Evolutionary conservation across 2,797 vertebrate species (phyloP), one percentile per base, ranked within the genome.

Genomic region (Ptychadena robeensis): DNA sequence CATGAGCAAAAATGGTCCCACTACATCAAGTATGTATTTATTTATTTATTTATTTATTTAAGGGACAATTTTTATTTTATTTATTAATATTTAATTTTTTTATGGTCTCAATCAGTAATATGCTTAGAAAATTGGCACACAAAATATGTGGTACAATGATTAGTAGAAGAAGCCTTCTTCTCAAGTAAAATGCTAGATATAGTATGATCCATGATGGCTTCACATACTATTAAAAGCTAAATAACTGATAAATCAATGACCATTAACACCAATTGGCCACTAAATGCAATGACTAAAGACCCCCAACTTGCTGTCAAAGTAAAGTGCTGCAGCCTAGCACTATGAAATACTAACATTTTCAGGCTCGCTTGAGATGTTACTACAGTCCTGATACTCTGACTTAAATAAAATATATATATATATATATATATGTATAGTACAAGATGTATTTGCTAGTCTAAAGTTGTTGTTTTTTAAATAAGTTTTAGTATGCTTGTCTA

Each of bases 231-330:
- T 38, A 37, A 79, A 68, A 79, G 66, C 48, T 31, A 59, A 57
- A 28, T 32, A 3, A 48, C 53, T 69, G 48, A 59, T 48, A 59
- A 66, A 79, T 79, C 77, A 57, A 79, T 79, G 76, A 28, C 48
- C 70, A 61, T 61, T 79, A 69, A 35, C 68, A 44, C 57, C 48
- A 79, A 79, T 38, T 57, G 66, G 34, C 1, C 77, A 65, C 34
- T 70, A 38, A 61, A 79, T 79, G 66, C 34, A 79, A 44, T 59
- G 66, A 79, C 38, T 79, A 67, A 35, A 37, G 31, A 59, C 25
- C 66, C 22, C 15, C 59, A 14, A 59, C 77, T 79, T 70, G 66
- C 44, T 34, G 57, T 79, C 3, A 74, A 8, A 5, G 38, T 0
- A 9, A 73, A 14, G 32, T 4, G 53, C 63, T 14, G 18, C 61